phyloP scores from a whole-genome alignment of 30 jellyfish, hydroid and myxozoan species.

The Clytia hemisphaerica region DNA sequence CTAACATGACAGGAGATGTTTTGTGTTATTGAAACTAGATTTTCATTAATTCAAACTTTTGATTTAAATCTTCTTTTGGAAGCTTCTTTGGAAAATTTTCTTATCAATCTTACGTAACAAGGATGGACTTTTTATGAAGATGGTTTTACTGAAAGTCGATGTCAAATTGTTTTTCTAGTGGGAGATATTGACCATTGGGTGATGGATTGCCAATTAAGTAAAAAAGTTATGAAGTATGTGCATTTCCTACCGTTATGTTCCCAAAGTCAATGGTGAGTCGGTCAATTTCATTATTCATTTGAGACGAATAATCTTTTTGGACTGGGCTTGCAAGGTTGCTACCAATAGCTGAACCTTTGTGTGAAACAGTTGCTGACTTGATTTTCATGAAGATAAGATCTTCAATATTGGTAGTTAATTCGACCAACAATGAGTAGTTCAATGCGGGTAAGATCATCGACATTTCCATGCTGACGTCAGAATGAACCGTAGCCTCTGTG shows the following conservation, averaged over 20 bases:
- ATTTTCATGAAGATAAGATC: constrained; percentile 55
- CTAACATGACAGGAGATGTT: no score
- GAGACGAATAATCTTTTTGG: constrained; percentile 21
- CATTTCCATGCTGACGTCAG: constrained; percentile 34
- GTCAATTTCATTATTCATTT: constrained; percentile 38
- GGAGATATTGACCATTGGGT: no score
- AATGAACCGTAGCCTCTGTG: constrained; percentile 42
- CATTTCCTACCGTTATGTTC: constrained; percentile 41
- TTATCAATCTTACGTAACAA: no score
- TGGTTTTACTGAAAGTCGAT: no score
- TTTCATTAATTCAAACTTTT: no score
- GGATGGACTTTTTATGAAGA: no score
- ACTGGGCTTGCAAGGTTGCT: constrained; percentile 47
- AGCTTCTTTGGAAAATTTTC: no score
- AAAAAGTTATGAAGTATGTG: no score
- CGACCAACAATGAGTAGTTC: constrained; percentile 57
- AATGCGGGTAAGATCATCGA: constrained; percentile 48
- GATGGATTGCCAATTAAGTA: no score
- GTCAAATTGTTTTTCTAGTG: no score
- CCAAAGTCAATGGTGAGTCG: constrained; percentile 66
- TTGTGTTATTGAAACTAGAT: no score
- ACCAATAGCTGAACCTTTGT: constrained; percentile 35
- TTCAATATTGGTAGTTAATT: constrained; percentile 66
- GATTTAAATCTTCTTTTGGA: no score
- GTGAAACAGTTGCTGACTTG: constrained; percentile 20